Evolutionary conservation across 2,797 vertebrate genomes (phyloP).

Genomic region (Acanthiza pusilla): DNA sequence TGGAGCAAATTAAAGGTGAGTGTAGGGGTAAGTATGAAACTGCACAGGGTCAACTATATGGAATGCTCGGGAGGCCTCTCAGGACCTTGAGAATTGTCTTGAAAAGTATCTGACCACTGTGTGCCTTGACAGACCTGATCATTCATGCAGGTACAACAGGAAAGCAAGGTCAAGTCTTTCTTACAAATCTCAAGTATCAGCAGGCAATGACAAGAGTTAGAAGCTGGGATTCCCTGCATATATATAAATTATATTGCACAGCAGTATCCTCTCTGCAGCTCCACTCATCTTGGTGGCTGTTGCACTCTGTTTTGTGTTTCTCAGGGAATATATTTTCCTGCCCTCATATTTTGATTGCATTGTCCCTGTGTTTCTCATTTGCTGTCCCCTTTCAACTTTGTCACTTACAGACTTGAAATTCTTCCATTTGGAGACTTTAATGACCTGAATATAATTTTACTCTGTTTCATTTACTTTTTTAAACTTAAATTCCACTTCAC

Average conservation of each 20-base stretch:
- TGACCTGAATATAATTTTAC: neutral
- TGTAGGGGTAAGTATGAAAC: neutral
- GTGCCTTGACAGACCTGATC: neutral
- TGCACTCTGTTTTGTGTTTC: neutral
- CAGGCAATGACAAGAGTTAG: neutral
- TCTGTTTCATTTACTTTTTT: neutral
- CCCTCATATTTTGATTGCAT: neutral
- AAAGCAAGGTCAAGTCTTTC: neutral
- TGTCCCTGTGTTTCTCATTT: neutral
- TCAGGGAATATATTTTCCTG: neutral
- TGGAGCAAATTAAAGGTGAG: conserved; percentile 90
- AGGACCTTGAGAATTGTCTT: neutral
- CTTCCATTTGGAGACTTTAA: neutral
- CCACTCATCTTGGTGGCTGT: neutral
- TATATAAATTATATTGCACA: neutral
- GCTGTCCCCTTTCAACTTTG: neutral
- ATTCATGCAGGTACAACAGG: neutral
- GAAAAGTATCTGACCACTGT: neutral
- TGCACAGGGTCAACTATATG: neutral
- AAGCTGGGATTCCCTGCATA: neutral
- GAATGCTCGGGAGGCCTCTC: neutral
- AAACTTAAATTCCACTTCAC: neutral
- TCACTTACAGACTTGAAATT: neutral
- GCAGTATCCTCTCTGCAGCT: neutral
- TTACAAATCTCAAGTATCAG: neutral